Evolutionary conservation across 2,888 invertebrate species (phyloP).

Genomic region (Philhelius pedissequus): DNA sequence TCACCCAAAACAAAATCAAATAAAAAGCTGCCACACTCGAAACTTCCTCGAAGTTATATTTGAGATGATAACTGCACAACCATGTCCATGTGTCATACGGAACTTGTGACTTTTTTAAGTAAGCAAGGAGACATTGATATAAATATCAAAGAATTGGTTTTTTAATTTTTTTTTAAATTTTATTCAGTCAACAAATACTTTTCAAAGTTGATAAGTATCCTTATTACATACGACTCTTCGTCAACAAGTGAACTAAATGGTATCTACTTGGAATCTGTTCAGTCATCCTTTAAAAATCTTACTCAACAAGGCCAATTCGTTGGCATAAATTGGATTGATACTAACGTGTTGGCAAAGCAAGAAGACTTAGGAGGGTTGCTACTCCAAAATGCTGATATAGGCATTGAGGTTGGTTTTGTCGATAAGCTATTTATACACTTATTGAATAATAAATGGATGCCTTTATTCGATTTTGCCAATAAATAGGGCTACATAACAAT

Average conservation of each 20-base stretch:
- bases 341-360: slow-evolving; percentile 67
- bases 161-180: neutral
- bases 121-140: neutral
- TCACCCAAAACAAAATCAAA: neutral
- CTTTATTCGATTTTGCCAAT: neutral
- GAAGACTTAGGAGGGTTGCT: slow-evolving; percentile 70
- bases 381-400: slow-evolving; percentile 73
- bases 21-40: neutral
- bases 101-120: slow-evolving; percentile 40
- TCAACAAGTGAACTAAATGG: slow-evolving; percentile 13
- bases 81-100: slow-evolving; percentile 25
- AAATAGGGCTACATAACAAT: slow-evolving; percentile 76
- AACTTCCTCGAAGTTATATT: too few relatives aligned
- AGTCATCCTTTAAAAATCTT: slow-evolving; percentile 70
- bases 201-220: slow-evolving; percentile 72
- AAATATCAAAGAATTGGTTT: neutral
- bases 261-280: slow-evolving; percentile 72
- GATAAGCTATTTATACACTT: neutral
- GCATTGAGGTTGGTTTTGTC: slow-evolving; percentile 72
- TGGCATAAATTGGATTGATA: slow-evolving; percentile 75
- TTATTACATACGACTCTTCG: slow-evolving; percentile 73
- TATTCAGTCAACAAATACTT: slow-evolving; percentile 74
- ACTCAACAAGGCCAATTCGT: slow-evolving; percentile 60
- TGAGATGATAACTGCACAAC: neutral
- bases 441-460: neutral